Conservation (phyloP, 2,797 vertebrate genomes). For the Liasis olivaceus region DNA sequence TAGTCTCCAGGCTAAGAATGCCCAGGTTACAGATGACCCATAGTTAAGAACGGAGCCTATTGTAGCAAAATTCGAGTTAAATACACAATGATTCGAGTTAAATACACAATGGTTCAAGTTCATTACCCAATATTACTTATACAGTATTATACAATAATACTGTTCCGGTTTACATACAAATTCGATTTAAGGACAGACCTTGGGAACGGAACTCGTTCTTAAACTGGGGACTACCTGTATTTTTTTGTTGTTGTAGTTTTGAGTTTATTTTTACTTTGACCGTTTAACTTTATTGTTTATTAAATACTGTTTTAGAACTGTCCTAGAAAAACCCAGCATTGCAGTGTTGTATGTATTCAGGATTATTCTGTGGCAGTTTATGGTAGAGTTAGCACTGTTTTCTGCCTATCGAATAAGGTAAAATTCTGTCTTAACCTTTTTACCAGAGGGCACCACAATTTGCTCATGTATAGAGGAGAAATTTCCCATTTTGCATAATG, state of each 20-base stretch:
- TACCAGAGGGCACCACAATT: background rate
- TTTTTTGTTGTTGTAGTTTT: background rate
- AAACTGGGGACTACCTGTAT: too few species aligned
- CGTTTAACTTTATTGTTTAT: background rate
- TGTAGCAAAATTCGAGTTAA: too few species aligned
- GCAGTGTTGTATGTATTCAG: background rate
- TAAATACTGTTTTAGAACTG: slow-evolving; percentile 4
- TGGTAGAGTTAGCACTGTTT: slow-evolving; percentile 29
- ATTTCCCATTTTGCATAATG: slow-evolving; percentile 40
- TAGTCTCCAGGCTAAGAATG: too few species aligned
- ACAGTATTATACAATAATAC: too few species aligned
- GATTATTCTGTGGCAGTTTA: slow-evolving; percentile 9
- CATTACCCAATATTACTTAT: too few species aligned
- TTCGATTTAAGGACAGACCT: too few species aligned
- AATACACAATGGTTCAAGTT: too few species aligned
- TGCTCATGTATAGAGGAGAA: background rate
- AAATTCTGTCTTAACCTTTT: slow-evolving; percentile 12
- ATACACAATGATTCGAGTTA: too few species aligned
- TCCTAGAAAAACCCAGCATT: slow-evolving; percentile 42
- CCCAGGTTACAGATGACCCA: too few species aligned
- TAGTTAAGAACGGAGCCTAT: too few species aligned
- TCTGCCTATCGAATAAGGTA: background rate
- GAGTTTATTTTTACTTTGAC: background rate
- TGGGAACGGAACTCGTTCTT: too few species aligned
- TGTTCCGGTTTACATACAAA: too few species aligned